Percentiles rank a stretch among this genome's conserved stretches.
These are phyloP conservation scores for Arenicola marina DNA, from an alignment of 2,888 invertebrate species.

Conservation along the genomic window DNA sequence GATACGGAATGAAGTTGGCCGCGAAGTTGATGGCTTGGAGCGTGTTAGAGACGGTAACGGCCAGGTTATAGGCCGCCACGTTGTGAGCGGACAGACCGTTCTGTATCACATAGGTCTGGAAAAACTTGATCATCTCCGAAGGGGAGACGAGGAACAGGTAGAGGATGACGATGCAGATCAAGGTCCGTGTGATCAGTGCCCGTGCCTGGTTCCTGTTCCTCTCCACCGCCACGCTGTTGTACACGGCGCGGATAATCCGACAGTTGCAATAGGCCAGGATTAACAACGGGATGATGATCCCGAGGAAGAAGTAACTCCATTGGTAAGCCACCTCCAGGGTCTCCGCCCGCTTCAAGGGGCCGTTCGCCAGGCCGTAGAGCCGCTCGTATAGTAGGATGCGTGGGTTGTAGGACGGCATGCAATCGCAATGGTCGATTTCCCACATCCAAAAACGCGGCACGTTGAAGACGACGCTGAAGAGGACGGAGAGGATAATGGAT, in stretches of 20 bases:
- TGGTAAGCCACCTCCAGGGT: neutral
- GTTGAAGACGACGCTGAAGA: slow-evolving; percentile 3
- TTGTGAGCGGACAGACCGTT: neutral
- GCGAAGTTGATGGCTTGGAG: neutral
- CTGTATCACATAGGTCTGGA: neutral
- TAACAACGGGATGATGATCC: neutral
- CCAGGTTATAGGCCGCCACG: neutral
- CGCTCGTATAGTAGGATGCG: too few relatives aligned
- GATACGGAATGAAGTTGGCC: slow-evolving; percentile 1
- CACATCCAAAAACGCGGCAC: neutral
- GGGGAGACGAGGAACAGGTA: slow-evolving; percentile 5
- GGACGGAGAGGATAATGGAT: neutral
- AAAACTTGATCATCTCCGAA: neutral
- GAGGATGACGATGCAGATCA: slow-evolving; percentile 2
- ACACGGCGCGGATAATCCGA: neutral
- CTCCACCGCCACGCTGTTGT: neutral
- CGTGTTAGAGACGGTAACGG: neutral
- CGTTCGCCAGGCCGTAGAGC: neutral
- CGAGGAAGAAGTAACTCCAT: neutral
- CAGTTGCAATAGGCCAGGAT: slow-evolving; percentile 6
- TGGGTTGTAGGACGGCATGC: too few relatives aligned
- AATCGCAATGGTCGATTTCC: neutral
- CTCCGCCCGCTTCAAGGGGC: neutral
- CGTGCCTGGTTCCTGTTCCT: neutral
- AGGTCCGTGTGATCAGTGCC: neutral